These are phyloP conservation scores for Drosophila leonis DNA, from an alignment of 2,888 invertebrate genomes.

Conservation along the genomic window DNA sequence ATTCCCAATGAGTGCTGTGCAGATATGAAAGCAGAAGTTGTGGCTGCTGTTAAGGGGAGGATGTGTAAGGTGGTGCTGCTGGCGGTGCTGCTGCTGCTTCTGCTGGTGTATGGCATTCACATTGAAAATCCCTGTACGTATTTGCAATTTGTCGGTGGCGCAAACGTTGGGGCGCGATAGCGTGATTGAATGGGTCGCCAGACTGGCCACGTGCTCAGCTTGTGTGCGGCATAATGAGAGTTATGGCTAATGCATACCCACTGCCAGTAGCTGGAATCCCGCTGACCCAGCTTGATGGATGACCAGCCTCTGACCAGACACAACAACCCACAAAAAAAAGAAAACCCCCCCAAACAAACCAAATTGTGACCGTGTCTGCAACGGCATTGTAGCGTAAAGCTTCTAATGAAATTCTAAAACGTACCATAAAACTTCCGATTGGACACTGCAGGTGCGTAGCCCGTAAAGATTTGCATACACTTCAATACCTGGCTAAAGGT, in stretches of 20 bases:
- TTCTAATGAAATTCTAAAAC: constrained; percentile 68
- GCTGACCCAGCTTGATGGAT: constrained; percentile 53
- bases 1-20: constrained; percentile 44
- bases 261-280: constrained; percentile 17
- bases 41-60: neutral
- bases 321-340: constrained; percentile 1
- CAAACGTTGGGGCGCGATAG: constrained; percentile 65
- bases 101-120: constrained; percentile 24
- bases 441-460: constrained; percentile 48
- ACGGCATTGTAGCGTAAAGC: constrained; percentile 45
- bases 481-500: neutral
- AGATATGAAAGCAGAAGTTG: constrained; percentile 36
- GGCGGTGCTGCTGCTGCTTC: neutral
- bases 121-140: constrained; percentile 65
- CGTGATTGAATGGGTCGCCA: constrained; percentile 74
- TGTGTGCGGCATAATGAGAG: constrained; percentile 67
- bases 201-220: constrained; percentile 45
- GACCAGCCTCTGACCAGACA: constrained; percentile 19
- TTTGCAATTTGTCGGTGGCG: constrained; percentile 68
- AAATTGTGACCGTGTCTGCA: constrained; percentile 24
- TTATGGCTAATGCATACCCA: constrained; percentile 75
- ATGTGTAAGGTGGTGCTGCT: neutral
- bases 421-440: constrained; percentile 64
- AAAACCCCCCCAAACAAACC: constrained; percentile 1
- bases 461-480: constrained; percentile 44